phyloP scores from a whole-genome alignment of 1,140 invertebrate species.

The Bombyx mandarina region DNA sequence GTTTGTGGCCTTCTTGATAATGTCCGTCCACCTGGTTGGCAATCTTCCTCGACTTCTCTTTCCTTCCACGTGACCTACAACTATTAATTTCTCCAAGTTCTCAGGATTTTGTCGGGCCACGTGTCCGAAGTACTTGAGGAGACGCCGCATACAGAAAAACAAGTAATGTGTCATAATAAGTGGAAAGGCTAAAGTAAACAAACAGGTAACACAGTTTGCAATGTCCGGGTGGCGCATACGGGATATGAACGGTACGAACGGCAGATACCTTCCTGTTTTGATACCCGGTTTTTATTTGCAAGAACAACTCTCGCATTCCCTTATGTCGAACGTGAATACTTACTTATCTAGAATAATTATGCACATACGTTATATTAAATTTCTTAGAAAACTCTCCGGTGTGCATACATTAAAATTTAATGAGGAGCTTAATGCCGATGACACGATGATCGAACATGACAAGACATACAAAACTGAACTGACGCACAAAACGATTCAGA shows the following conservation, averaged over 20 bases:
- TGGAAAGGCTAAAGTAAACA: slow-evolving; percentile 32
- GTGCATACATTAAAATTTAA: background rate
- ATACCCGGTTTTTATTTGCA: slow-evolving; percentile 46
- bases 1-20: no score
- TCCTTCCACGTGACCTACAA: no score
- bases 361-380: slow-evolving; percentile 5
- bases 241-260: slow-evolving; percentile 38
- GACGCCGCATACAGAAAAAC: no score
- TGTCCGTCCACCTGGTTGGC: no score
- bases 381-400: background rate
- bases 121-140: no score
- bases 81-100: no score
- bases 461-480: no score
- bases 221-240: slow-evolving; percentile 47
- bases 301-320: slow-evolving; percentile 37
- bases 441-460: no score
- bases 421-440: background rate
- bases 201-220: slow-evolving; percentile 37
- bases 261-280: slow-evolving; percentile 46
- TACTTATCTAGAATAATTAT: slow-evolving; percentile 9
- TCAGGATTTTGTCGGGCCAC: no score
- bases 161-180: slow-evolving; percentile 35
- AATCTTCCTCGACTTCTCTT: no score
- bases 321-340: slow-evolving; percentile 10
- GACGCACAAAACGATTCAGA: no score